Evolutionary conservation across 2,797 vertebrate species (phyloP), one percentile per base, ranked within the genome.

Genomic region (Rhabdophis nuchalis): DNA sequence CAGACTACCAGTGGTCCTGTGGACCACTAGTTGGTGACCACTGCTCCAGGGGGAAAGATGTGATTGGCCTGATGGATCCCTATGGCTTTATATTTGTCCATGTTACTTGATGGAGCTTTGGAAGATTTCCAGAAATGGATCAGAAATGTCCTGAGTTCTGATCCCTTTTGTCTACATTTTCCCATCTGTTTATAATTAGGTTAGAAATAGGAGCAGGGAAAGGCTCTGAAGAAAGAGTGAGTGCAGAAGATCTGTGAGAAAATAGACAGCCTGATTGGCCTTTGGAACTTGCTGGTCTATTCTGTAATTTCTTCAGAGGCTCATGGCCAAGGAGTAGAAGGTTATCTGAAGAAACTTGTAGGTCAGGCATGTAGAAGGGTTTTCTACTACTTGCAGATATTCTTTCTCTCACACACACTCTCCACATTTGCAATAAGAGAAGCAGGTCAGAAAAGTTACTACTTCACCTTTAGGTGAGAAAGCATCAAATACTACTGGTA

Each of bases 381-480:
- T 57, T 23, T 82, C 77, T 46, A 82, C 77, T 25, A 4, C 25
- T 10, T 82, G 41, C 41, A 82, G 4, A 82, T 82, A 82, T 13
- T 82, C 20, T 46, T 46, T 82, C 41, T 82, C 77, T 46, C 23
- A 12, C 10, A 1, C 41, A 0, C 20, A 0, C 20, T 10, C 41
- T 25, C 36, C 72, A 82, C 5, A 46, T 82, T 82, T 82, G 41
- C 77, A 46, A 12, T 82, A 46, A 46, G 23, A 82, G 23, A 82
- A 82, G 1, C 20, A 5, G 77, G 77, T 41, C 20, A 25, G 56
- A 9, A 11, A 25, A 53, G n/a, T 57, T 87, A 23, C 56, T 57
- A 36, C 20, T 87, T 87, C 20, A 36, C 5, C 46, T 88, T 89
- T 61, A 18, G 14, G 9, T 29, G 41, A 60, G 23, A 52, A 29